Evolutionary conservation across 2,888 invertebrate species (phyloP).

Genomic region (Eudiplozoon nipponicum): DNA sequence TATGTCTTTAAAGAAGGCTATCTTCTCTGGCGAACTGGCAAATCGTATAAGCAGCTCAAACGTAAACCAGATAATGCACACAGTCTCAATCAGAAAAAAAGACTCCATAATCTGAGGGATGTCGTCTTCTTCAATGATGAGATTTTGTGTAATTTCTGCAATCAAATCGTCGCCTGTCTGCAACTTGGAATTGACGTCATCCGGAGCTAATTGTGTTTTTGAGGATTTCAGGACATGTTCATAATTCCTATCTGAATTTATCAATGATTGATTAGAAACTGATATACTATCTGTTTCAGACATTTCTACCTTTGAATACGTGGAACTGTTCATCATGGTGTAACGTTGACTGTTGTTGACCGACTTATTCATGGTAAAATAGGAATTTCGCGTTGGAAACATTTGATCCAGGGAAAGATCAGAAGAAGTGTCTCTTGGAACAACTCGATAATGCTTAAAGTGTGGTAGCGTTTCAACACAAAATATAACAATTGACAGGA

Average conservation of each 20-base stretch:
- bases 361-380: no score
- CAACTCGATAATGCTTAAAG: conserved; percentile 69
- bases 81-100: conserved; percentile 93
- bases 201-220: no score
- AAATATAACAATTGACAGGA: conserved; percentile 92
- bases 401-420: no score
- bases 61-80: conserved; percentile 96
- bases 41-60: conserved; percentile 74
- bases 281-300: conserved; percentile 9
- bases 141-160: no score
- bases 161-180: not conserved
- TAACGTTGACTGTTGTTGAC: no score
- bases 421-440: conserved; percentile 19
- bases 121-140: conserved; percentile 15
- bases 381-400: no score
- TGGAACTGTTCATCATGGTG: no score
- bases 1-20: conserved; percentile 93
- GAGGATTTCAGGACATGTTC: no score
- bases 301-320: no score
- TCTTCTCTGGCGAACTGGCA: conserved; percentile 85
- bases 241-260: no score
- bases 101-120: conserved; percentile 25
- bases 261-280: no score
- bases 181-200: no score
- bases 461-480: conserved; percentile 93